Conservation (phyloP, 2,797 vertebrate species). For the Sebastolobus altivelis region DNA sequence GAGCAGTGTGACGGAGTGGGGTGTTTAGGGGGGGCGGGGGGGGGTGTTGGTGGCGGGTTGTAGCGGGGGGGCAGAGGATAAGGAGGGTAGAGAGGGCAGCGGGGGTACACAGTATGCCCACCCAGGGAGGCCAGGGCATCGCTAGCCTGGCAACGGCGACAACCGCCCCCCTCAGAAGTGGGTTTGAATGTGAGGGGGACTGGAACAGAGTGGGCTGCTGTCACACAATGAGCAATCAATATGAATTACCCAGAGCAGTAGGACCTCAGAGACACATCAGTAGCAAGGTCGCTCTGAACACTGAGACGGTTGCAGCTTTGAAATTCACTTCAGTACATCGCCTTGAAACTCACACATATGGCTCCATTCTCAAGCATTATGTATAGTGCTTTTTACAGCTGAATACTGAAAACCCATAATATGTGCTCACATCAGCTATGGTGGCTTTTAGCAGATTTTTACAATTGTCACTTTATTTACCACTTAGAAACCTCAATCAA, state of each 20-base stretch:
- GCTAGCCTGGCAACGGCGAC: slow-evolving; percentile 62
- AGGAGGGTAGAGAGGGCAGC: slow-evolving; percentile 66
- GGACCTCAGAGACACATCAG: slow-evolving; percentile 83
- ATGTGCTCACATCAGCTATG: slow-evolving; percentile 3
- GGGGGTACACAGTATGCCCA: slow-evolving; percentile 67
- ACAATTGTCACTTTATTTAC: slow-evolving; percentile 20
- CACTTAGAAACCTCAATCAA: slow-evolving; percentile 21
- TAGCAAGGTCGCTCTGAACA: slow-evolving; percentile 82
- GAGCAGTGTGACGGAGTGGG: slow-evolving; percentile 80
- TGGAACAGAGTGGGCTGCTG: slow-evolving; percentile 76
- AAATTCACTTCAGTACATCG: slow-evolving; percentile 78
- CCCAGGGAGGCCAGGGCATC: slow-evolving; percentile 74
- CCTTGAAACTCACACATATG: slow-evolving; percentile 72
- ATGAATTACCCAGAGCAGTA: slow-evolving; percentile 84
- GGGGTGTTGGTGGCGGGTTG: slow-evolving; percentile 29
- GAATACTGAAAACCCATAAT: slow-evolving; percentile 26
- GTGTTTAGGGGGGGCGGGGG: slow-evolving; percentile 66
- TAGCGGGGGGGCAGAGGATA: slow-evolving; percentile 46
- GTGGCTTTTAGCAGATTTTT: slow-evolving; percentile 29
- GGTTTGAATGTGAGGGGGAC: slow-evolving; percentile 65
- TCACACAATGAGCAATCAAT: slow-evolving; percentile 86
- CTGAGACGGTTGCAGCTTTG: slow-evolving; percentile 77
- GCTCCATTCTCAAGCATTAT: slow-evolving; percentile 64
- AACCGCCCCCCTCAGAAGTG: slow-evolving; percentile 47
- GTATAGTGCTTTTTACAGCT: slow-evolving; percentile 49